Evolutionary conservation across 2,797 vertebrate genomes (phyloP).

Genomic region (Propithecus deckenii): DNA sequence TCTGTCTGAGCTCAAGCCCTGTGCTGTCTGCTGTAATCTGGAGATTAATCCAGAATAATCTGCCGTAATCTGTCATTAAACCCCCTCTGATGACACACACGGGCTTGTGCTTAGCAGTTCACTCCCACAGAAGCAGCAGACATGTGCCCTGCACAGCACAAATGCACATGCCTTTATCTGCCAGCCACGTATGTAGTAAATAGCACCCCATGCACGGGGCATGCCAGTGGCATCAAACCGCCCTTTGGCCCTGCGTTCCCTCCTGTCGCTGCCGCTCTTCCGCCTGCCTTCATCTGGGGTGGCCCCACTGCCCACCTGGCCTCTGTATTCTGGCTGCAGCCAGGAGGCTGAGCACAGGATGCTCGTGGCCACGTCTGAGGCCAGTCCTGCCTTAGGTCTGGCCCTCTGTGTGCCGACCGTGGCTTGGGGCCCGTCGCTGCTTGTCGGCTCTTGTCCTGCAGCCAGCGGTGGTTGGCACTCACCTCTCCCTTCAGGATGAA

Average conservation of each 20-base stretch:
- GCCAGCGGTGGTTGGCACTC: not conserved
- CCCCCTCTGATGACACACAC: not conserved
- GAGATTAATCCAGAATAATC: not conserved
- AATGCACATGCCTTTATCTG: not conserved
- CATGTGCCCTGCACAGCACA: no score
- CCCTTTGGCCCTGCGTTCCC: not conserved
- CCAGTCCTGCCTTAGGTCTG: not conserved
- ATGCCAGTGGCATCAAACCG: accelerated
- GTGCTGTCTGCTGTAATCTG: not conserved
- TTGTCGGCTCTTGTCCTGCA: not conserved
- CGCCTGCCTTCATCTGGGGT: not conserved
- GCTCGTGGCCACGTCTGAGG: not conserved
- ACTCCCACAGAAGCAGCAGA: not conserved
- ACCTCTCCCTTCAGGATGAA: not conserved
- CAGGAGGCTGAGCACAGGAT: not conserved
- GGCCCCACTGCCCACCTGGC: not conserved
- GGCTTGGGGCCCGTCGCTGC: not conserved
- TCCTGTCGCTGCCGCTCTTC: not conserved
- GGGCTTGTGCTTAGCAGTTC: not conserved
- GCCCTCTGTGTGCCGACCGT: accelerated
- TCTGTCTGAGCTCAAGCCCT: not conserved
- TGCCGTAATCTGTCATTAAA: not conserved
- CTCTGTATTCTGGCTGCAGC: not conserved
- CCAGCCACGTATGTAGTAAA: no score
- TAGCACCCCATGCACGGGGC: accelerated